Evolutionary conservation across 2,888 invertebrate species (phyloP).

Genomic region (Chalcosyrphus nemorum): DNA sequence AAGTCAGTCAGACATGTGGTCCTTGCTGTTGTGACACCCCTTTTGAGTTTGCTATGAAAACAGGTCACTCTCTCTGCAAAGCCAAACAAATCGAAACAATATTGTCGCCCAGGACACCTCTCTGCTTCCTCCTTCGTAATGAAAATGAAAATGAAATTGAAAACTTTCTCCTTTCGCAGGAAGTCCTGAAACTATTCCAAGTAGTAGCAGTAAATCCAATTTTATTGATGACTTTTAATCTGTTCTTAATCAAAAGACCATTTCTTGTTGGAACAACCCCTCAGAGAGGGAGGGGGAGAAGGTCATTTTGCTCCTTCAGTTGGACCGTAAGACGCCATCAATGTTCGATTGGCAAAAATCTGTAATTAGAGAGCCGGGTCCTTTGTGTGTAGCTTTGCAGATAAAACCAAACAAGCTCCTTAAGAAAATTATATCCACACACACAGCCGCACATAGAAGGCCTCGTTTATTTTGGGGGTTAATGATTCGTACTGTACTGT

Average conservation of each 20-base stretch:
- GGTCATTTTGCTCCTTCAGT: conserved; percentile 8
- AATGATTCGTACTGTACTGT: conserved; percentile 67
- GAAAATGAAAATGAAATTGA: conserved; percentile 70
- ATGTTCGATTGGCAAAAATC: conserved; percentile 65
- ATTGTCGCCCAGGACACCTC: conserved; percentile 37
- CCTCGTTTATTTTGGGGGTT: conserved; percentile 51
- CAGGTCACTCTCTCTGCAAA: not conserved
- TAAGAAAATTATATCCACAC: conserved; percentile 18
- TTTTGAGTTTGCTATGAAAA: no score
- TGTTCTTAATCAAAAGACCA: conserved; percentile 71
- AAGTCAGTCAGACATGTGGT: no score
- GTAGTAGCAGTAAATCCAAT: conserved; percentile 67
- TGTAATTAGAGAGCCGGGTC: conserved; percentile 69
- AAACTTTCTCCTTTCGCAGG: conserved; percentile 63
- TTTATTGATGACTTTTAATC: conserved; percentile 73
- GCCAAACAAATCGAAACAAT: conserved; percentile 33
- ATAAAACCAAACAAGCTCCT: conserved; percentile 45
- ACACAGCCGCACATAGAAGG: not conserved
- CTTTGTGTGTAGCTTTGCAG: conserved; percentile 60
- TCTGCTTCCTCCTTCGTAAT: not conserved
- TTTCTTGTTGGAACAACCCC: conserved; percentile 7
- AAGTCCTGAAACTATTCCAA: not conserved
- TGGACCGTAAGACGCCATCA: conserved; percentile 61
- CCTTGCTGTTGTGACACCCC: no score
- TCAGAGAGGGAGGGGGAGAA: conserved; percentile 11